Conservation (phyloP, 1,140 invertebrate genomes). For the Ridgeia piscesae region DNA sequence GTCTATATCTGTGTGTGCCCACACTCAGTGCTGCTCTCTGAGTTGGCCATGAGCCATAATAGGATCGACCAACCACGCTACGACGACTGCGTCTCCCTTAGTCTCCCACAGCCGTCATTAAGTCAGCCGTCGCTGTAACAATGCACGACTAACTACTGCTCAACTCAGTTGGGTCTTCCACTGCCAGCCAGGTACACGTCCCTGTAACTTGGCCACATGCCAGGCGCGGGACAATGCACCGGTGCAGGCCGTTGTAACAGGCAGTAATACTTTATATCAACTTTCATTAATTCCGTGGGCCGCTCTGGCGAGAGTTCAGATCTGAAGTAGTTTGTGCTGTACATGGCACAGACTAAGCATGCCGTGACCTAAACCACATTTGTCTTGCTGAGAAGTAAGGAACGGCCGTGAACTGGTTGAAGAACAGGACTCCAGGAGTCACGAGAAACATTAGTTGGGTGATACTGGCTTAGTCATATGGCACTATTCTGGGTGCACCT, state of each 20-base stretch:
- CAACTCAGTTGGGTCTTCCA: background rate
- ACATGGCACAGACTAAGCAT: background rate
- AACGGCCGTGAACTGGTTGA: too few species aligned
- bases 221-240: background rate
- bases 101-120: background rate
- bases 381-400: background rate
- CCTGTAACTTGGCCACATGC: background rate
- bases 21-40: background rate
- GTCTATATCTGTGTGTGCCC: background rate
- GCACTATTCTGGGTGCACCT: background rate
- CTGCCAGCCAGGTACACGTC: background rate
- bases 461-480: too few species aligned
- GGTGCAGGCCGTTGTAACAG: background rate
- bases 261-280: conserved; percentile 2
- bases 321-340: background rate
- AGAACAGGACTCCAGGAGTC: too few species aligned
- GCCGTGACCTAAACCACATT: background rate
- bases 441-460: too few species aligned
- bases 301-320: background rate
- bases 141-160: background rate
- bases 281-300: background rate
- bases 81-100: background rate
- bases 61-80: background rate
- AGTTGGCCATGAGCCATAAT: background rate
- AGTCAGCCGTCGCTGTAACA: background rate